Percentiles rank a stretch among this genome's conserved stretches.
Evolutionary conservation across 2,113 vertebrate genomes (phyloP).

Genomic region (Glaucomys volans): DNA sequence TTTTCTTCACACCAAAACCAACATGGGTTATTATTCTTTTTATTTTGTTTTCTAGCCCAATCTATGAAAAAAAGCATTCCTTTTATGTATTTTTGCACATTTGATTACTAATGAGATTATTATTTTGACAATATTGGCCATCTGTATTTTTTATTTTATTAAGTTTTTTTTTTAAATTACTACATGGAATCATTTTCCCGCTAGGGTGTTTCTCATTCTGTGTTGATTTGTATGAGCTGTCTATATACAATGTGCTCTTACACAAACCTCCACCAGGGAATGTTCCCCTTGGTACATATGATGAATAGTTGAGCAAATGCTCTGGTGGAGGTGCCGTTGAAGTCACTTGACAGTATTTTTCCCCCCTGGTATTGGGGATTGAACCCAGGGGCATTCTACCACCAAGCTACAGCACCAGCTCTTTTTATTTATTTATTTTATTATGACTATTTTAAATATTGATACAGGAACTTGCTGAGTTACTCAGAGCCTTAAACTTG

Average conservation of each 20-base stretch:
- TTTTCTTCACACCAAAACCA: not conserved
- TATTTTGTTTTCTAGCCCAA: not conserved
- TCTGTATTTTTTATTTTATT: slow-evolving; percentile 28
- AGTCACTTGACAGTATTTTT: not conserved
- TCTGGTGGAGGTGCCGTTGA: not conserved
- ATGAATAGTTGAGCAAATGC: not conserved
- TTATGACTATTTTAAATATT: too few species aligned
- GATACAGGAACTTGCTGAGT: too few species aligned
- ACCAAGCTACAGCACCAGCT: too few species aligned
- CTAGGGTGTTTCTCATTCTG: not conserved
- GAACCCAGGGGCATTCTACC: too few species aligned
- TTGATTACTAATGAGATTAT: not conserved
- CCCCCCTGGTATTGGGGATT: too few species aligned
- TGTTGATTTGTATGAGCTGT: not conserved
- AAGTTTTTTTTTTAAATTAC: not conserved
- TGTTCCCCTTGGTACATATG: rapidly evolving
- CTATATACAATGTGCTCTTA: not conserved
- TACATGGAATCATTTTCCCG: not conserved
- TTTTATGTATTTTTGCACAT: not conserved
- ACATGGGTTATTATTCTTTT: not conserved
- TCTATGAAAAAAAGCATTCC: not conserved
- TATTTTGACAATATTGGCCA: not conserved
- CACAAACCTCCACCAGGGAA: not conserved
- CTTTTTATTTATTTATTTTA: too few species aligned
- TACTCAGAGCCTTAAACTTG: too few species aligned